Evolutionary conservation across 2,113 vertebrate genomes (phyloP).

Genomic region (Hippocampus zosterae): DNA sequence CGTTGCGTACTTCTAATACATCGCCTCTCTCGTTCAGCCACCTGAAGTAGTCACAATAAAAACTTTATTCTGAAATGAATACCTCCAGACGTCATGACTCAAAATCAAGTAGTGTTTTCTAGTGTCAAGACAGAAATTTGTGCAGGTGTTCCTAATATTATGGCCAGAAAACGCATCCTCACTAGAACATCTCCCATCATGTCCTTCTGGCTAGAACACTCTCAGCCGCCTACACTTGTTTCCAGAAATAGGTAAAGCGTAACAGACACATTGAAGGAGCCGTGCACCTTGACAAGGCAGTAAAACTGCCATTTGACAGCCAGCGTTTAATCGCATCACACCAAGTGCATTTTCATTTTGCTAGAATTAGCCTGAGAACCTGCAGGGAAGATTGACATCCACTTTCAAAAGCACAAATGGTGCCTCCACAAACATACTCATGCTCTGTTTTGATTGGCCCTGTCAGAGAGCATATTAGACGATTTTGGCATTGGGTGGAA

Average conservation of each 20-base stretch:
- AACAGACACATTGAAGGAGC: constrained; percentile 42
- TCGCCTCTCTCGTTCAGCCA: no score
- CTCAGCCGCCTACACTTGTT: constrained; percentile 52
- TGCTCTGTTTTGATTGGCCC: neutral
- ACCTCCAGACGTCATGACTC: no score
- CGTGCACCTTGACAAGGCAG: constrained; percentile 52
- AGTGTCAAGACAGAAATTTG: neutral
- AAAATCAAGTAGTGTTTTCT: neutral
- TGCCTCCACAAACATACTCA: neutral
- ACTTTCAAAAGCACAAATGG: neutral
- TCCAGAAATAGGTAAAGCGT: constrained; percentile 66
- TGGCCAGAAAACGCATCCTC: constrained; percentile 37
- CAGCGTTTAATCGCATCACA: neutral
- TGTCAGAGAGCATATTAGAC: no score
- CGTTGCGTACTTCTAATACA: no score
- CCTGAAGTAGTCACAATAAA: neutral
- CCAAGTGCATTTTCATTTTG: neutral
- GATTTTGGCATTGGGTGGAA: no score
- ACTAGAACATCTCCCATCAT: constrained; percentile 44
- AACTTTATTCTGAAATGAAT: neutral
- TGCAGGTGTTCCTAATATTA: constrained; percentile 4
- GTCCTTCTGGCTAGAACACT: constrained; percentile 55
- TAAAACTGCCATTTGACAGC: constrained; percentile 36
- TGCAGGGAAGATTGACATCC: neutral
- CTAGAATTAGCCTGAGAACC: neutral